These are phyloP conservation scores for Chrysemys picta DNA, from an alignment of 2,113 vertebrate genomes.

Conservation along the genomic window DNA sequence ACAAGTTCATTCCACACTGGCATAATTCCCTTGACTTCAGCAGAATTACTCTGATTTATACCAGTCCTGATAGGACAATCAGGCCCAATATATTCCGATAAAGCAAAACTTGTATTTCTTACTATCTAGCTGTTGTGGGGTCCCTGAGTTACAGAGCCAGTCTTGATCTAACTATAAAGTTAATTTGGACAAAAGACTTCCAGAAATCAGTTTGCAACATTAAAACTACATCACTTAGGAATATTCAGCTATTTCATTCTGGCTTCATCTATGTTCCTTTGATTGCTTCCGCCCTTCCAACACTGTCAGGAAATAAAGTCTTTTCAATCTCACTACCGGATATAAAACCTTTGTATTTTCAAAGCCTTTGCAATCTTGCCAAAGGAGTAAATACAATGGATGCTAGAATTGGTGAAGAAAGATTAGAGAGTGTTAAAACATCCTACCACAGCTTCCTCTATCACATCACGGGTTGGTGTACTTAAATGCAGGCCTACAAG, in stretches of 20 bases:
- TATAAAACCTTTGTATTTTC: slow-evolving; percentile 23
- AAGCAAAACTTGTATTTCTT: neutral
- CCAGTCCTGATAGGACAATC: neutral
- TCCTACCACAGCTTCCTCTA: slow-evolving; percentile 78
- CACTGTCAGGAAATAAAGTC: neutral
- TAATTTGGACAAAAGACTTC: neutral
- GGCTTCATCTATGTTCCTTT: neutral
- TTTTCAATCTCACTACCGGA: neutral
- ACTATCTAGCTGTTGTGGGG: neutral
- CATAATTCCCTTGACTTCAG: neutral
- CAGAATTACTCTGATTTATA: neutral
- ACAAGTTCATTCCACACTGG: neutral
- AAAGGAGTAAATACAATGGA: neutral
- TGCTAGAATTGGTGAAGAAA: neutral
- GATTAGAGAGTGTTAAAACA: neutral
- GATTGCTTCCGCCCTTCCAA: slow-evolving; percentile 2
- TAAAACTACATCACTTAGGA: neutral
- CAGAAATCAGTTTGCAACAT: neutral
- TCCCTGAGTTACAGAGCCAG: neutral
- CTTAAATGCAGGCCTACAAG: slow-evolving; percentile 79
- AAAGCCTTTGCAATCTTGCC: neutral
- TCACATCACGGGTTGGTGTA: slow-evolving; percentile 73
- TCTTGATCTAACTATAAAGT: neutral
- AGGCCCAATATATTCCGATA: neutral
- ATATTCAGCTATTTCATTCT: neutral